Evolutionary conservation across 2,797 vertebrate genomes (phyloP), one percentile per base, ranked within the genome.

Genomic region (Myoxocephalus aenaeus): DNA sequence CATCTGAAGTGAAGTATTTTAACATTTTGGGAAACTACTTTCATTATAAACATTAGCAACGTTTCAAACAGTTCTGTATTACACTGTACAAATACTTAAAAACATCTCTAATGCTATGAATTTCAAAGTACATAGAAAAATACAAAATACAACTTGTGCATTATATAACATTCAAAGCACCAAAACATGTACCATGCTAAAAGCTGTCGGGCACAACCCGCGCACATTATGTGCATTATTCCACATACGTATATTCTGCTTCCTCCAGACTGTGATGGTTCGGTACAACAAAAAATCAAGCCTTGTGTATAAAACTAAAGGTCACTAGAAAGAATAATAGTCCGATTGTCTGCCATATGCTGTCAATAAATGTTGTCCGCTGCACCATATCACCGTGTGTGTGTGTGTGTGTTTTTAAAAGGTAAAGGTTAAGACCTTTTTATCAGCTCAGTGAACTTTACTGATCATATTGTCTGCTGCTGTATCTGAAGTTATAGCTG

Each of bases 241-340:
- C 22, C 22, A 6, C n/a, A 25, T 54, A 5, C 5, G 51, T 54
- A 25, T 25, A n/a, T 22, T 1, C n/a, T 12, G n/a, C 50, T 4
- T 22, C 11, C 46, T 2, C 18, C 46, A n/a, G n/a, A 13, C n/a
- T 25, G 50, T 13, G 50, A 6, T 11, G 50, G 22, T 13, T 53
- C 51, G 7, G 46, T 20, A 20, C 46, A 1, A 20, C 51, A 14
- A 9, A 50, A 46, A 48, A 17, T 29, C 5, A 76, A 22, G 32
- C 10, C 9, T 36, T 77, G 27, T 73, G 15, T 75, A 53, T 65
- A 48, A 80, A 61, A 34, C 32, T 58, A 46, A 46, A 81, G 73
- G 71, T 79, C 75, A 50, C 8, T 50, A 51, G 54, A 65, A 48
- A 80, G 32, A 71, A 38, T 14, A 34, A 68, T 68, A 48, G 57